Percentiles rank a stretch among this genome's conserved stretches.
Evolutionary conservation across 2,888 invertebrate species (phyloP).

Genomic region (Drosophila anomalata): DNA sequence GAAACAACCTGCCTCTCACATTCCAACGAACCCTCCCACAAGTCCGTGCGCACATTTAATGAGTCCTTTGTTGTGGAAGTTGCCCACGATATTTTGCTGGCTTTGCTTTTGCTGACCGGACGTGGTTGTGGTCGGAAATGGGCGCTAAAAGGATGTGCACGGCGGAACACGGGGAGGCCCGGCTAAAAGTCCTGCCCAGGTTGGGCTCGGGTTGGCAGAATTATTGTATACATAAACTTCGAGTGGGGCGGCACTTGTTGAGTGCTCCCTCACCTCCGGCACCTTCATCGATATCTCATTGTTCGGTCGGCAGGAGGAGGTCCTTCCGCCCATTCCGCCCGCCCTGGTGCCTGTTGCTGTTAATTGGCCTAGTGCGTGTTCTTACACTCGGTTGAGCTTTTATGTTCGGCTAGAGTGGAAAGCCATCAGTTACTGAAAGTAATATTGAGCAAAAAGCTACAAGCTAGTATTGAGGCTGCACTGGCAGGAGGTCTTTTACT

Average conservation of each 20-base stretch:
- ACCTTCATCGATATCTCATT: slow-evolving; percentile 33
- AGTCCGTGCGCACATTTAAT: slow-evolving; percentile 65
- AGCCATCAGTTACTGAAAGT: background rate
- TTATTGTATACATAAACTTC: slow-evolving; percentile 70
- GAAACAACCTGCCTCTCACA: slow-evolving; percentile 6
- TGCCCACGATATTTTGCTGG: slow-evolving; percentile 47
- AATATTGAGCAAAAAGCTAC: background rate
- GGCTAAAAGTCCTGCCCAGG: slow-evolving; percentile 13
- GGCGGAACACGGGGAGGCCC: slow-evolving; percentile 7
- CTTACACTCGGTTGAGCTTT: slow-evolving; percentile 53
- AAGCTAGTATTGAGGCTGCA: too few relatives aligned
- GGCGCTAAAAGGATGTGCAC: slow-evolving; percentile 67
- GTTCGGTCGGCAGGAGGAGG: slow-evolving; percentile 35
- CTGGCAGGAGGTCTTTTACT: background rate
- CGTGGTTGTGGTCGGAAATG: slow-evolving; percentile 71
- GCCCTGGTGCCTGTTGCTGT: slow-evolving; percentile 60
- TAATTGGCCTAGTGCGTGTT: slow-evolving; percentile 73
- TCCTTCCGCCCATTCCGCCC: slow-evolving; percentile 19
- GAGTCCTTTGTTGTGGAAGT: slow-evolving; percentile 56
- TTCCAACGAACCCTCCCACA: slow-evolving; percentile 27
- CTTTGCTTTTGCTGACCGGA: slow-evolving; percentile 63
- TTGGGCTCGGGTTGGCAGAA: slow-evolving; percentile 35
- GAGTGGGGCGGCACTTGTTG: slow-evolving; percentile 67
- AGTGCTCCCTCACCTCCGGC: slow-evolving; percentile 34
- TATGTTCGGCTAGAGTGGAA: slow-evolving; percentile 13